Percentiles rank a stretch among this genome's conserved stretches.
Conservation (phyloP, 2,888 invertebrate species). For the Laspeyria flexula region DNA sequence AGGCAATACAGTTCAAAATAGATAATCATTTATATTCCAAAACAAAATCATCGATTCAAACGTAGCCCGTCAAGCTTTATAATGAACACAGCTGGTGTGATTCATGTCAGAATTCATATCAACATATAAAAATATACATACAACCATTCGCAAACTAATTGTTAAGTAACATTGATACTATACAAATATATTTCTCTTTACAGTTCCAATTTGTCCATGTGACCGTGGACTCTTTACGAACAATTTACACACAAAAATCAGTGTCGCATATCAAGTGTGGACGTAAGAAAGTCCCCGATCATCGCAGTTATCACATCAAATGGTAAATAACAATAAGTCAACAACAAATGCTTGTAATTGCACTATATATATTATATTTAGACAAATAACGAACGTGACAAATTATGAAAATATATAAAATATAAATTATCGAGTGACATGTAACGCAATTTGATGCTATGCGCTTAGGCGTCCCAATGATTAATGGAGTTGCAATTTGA, state of each 20-base stretch:
- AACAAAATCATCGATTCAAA: neutral
- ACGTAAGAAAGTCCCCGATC: neutral
- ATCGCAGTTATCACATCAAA: constrained; percentile 7
- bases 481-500: too few relatives aligned
- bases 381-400: constrained; percentile 31
- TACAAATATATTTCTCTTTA: neutral
- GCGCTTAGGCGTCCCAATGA: too few relatives aligned
- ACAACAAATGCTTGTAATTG: constrained; percentile 39
- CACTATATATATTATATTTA: constrained; percentile 23
- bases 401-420: too few relatives aligned
- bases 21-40: neutral
- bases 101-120: constrained; percentile 52
- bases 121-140: constrained; percentile 38
- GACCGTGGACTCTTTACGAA: too few relatives aligned
- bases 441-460: too few relatives aligned
- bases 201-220: neutral
- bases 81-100: constrained; percentile 81
- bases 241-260: too few relatives aligned
- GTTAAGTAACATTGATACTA: constrained; percentile 33
- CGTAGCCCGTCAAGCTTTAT: constrained; percentile 21
- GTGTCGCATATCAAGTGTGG: too few relatives aligned
- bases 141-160: constrained; percentile 36
- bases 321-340: constrained; percentile 38
- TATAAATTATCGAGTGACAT: constrained; percentile 18
- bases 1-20: neutral